Evolutionary conservation across 2,113 vertebrate genomes (phyloP).

Genomic region (Labeo catla): DNA sequence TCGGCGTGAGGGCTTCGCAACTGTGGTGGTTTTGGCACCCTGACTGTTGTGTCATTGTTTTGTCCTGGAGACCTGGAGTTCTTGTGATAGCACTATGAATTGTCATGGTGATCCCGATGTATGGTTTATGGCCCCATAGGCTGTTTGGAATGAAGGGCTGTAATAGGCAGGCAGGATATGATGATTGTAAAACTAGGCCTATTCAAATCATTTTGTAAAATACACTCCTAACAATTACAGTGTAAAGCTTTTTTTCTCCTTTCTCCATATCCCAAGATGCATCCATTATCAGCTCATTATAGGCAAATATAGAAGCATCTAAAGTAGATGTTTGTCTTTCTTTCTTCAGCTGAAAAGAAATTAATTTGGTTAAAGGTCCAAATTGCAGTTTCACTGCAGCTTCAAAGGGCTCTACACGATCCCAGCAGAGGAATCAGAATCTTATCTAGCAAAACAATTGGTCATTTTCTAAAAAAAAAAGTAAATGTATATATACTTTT

Average conservation of each 20-base stretch:
- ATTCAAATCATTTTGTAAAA: not conserved
- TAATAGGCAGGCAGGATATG: not conserved
- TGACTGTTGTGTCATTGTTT: slow-evolving; percentile 11
- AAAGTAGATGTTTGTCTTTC: too few relatives aligned
- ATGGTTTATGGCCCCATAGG: not conserved
- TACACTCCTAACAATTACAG: not conserved
- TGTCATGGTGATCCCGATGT: not conserved
- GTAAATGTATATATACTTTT: too few relatives aligned
- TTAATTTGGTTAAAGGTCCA: too few relatives aligned
- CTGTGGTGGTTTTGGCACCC: slow-evolving; percentile 13
- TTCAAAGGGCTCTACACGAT: too few relatives aligned
- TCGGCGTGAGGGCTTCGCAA: slow-evolving; percentile 12
- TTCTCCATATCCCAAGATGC: not conserved
- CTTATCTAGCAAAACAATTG: too few relatives aligned
- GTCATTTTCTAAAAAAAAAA: too few relatives aligned
- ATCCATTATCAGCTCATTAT: not conserved
- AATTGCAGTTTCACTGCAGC: too few relatives aligned
- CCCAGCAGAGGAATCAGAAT: too few relatives aligned
- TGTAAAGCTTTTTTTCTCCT: not conserved
- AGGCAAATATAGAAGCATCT: not conserved
- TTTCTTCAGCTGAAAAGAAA: too few relatives aligned
- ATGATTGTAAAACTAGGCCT: not conserved
- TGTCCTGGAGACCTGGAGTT: not conserved
- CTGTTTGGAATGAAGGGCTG: not conserved
- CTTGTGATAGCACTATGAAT: not conserved